phyloP scores from a whole-genome alignment of 2,797 vertebrate genomes.

The Acridotheres tristis region DNA sequence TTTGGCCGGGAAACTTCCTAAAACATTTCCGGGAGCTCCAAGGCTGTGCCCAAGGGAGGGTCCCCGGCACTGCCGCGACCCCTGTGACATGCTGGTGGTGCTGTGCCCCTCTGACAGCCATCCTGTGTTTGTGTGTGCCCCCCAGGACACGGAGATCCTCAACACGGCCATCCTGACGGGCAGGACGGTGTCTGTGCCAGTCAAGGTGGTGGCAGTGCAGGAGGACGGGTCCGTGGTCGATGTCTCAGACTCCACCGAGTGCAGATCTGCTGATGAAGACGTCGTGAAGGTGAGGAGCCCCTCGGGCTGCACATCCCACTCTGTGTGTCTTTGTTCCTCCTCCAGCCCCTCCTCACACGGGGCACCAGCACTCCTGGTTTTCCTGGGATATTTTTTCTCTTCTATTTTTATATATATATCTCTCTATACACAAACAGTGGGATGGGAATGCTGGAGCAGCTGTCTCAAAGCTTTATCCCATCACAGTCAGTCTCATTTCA shows the following conservation, averaged over 20 bases:
- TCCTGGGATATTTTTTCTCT: no score
- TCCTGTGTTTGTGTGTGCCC: background rate
- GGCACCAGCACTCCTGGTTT: no score
- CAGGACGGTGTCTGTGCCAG: constrained; percentile 70
- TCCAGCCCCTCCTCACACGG: no score
- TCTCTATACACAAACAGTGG: no score
- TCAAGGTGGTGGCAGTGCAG: constrained; percentile 77
- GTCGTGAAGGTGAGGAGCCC: constrained; percentile 74
- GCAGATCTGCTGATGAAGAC: constrained; percentile 77
- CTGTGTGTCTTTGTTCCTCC: background rate
- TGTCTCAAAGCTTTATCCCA: no score
- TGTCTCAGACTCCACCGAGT: constrained; percentile 71
- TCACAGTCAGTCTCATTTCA: no score
- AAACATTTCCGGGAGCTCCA: fast-evolving
- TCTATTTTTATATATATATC: no score
- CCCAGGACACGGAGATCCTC: constrained; percentile 77
- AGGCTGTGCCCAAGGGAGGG: background rate
- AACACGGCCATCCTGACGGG: constrained; percentile 82
- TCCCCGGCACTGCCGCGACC: fast-evolving
- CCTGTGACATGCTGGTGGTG: fast-evolving
- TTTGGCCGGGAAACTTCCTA: background rate
- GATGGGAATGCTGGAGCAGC: no score
- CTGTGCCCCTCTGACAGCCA: fast-evolving
- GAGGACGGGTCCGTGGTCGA: constrained; percentile 78
- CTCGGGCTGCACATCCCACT: fast-evolving